Percentiles rank a stretch among this genome's conserved stretches.
Evolutionary conservation across 2,113 vertebrate species (phyloP).

Genomic region (Tauraco erythrolophus): DNA sequence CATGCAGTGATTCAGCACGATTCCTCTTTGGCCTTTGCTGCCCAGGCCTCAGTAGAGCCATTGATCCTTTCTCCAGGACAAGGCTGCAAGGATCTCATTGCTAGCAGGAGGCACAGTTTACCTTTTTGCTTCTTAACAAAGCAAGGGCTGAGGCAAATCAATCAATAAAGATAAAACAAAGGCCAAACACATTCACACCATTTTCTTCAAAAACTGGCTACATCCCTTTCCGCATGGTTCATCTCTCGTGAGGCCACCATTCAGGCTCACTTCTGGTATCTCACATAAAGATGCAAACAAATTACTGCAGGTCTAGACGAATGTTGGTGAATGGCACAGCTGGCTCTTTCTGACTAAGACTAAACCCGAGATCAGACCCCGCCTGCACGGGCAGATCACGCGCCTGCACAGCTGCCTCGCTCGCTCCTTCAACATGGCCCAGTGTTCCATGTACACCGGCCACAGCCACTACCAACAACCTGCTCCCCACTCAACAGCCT

Average conservation of each 20-base stretch:
- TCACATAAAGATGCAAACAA: not conserved
- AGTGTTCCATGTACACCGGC: not conserved
- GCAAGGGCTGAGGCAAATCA: not conserved
- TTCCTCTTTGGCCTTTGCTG: not conserved
- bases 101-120: not conserved
- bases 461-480: not conserved
- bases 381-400: rapidly evolving
- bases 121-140: not conserved
- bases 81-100: not conserved
- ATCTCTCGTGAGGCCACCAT: not conserved
- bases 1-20: not conserved
- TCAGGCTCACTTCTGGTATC: not conserved
- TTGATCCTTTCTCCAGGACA: not conserved
- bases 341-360: not conserved
- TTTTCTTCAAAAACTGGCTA: not conserved
- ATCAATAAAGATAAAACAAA: not conserved
- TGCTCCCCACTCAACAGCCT: not conserved
- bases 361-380: not conserved
- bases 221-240: rapidly evolving
- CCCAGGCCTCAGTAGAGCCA: not conserved
- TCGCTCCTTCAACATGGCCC: rapidly evolving
- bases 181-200: not conserved
- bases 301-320: not conserved
- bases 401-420: not conserved
- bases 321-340: not conserved